Percentiles rank a stretch among this genome's conserved stretches.
Conservation (phyloP, 2,113 vertebrate species). For the Anhinga anhinga region DNA sequence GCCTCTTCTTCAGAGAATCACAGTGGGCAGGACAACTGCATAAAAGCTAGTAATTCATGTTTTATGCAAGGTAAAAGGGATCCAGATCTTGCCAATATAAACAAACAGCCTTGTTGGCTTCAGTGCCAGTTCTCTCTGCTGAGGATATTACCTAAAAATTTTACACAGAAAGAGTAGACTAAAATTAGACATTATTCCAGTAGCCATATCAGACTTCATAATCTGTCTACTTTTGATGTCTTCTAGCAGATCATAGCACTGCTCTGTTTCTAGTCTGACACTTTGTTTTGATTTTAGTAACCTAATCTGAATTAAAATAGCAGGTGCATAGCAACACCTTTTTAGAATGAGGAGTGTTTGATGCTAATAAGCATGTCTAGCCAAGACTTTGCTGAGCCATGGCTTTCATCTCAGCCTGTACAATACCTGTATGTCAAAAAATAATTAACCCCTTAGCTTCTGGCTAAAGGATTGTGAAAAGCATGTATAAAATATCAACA, state of each 20-base stretch:
- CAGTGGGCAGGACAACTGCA: not conserved
- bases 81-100: not conserved
- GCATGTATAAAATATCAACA: not conserved
- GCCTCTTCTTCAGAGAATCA: not conserved
- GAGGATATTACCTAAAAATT: not conserved
- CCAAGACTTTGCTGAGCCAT: not conserved
- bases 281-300: slow-evolving; percentile 37
- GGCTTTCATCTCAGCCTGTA: not conserved
- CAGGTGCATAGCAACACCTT: slow-evolving; percentile 8
- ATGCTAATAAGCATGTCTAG: not conserved
- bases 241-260: not conserved
- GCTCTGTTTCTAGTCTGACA: slow-evolving; percentile 9
- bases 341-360: not conserved
- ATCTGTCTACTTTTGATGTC: not conserved
- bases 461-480: not conserved
- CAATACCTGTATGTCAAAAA: not conserved
- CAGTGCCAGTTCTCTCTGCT: not conserved
- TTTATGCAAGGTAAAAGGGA: not conserved
- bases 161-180: not conserved
- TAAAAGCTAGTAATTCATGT: not conserved
- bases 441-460: not conserved
- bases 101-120: not conserved
- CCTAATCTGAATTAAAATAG: not conserved
- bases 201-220: not conserved
- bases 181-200: not conserved